phyloP scores from a whole-genome alignment of 2,797 vertebrate species.

The Danio jaintianensis region DNA sequence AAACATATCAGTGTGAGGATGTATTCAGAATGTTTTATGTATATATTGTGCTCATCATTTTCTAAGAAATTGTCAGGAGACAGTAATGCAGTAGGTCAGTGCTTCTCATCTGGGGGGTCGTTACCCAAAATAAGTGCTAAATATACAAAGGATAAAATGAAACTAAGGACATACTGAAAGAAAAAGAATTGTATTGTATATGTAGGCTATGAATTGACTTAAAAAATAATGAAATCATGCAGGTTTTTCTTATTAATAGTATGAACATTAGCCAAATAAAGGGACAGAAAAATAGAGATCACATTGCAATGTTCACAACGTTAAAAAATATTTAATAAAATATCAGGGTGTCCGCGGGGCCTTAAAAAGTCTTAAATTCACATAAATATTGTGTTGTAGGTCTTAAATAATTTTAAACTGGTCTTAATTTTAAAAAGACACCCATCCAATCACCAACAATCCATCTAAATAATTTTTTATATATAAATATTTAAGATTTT shows the following conservation, averaged over 20 bases:
- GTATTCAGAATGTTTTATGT: constrained; percentile 1
- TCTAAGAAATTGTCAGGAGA: not conserved
- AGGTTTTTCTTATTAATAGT: not conserved
- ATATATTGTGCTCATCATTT: constrained; percentile 1
- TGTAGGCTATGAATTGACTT: not conserved
- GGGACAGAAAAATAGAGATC: not conserved
- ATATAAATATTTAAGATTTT: no score
- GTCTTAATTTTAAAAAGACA: no score
- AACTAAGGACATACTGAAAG: not conserved
- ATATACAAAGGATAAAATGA: not conserved
- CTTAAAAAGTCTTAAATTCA: no score
- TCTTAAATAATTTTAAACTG: no score
- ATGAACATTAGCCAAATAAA: not conserved
- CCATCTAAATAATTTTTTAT: no score
- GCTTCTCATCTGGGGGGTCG: constrained; percentile 3
- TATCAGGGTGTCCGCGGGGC: no score
- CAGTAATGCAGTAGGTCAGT: not conserved
- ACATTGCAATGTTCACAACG: not conserved
- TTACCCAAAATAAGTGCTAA: not conserved
- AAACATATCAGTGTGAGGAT: constrained; percentile 14
- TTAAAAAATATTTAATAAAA: no score
- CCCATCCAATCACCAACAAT: no score
- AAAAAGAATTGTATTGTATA: not conserved
- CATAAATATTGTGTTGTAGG: no score
- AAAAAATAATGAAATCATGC: not conserved